Evolutionary conservation across 37 sponge, comb jelly and placozoan species (phyloP).

Genomic region (Theonella swinhoei): DNA sequence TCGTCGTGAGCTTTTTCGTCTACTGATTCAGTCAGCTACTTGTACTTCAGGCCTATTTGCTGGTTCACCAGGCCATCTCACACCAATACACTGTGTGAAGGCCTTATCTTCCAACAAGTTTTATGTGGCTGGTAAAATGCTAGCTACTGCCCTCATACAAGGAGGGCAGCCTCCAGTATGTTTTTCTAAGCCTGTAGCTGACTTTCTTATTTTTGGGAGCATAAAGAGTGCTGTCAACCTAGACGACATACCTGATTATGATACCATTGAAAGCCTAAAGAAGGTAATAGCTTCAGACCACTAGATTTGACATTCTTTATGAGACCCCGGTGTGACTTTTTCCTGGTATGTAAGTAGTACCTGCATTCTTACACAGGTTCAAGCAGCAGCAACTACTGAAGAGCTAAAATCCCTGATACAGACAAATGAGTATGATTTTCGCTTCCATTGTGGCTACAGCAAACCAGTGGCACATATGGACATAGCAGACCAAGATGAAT

Average conservation of each 20-base stretch:
- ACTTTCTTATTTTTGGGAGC: constrained; percentile 8
- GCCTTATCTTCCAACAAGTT: constrained; percentile 4
- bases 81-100: neutral
- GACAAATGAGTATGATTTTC: constrained; percentile 3
- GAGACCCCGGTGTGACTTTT: too few relatives aligned
- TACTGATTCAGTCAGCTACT: neutral
- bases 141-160: constrained; percentile 19
- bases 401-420: constrained; percentile 1
- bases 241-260: constrained; percentile 10
- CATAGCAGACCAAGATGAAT: neutral
- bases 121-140: constrained; percentile 18
- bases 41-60: neutral
- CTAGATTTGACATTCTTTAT: too few relatives aligned
- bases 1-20: neutral
- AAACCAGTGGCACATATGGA: neutral
- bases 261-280: neutral
- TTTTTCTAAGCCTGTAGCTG: constrained; percentile 29
- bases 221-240: neutral
- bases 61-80: neutral
- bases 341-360: too few relatives aligned
- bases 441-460: constrained; percentile 10
- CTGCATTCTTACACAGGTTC: too few relatives aligned
- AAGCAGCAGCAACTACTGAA: neutral
- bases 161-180: constrained; percentile 26
- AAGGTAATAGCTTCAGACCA: too few relatives aligned